Base-by-base conservation (phyloP, 2,797 vertebrate species). In the Microctenopoma lineatum region DNA sequence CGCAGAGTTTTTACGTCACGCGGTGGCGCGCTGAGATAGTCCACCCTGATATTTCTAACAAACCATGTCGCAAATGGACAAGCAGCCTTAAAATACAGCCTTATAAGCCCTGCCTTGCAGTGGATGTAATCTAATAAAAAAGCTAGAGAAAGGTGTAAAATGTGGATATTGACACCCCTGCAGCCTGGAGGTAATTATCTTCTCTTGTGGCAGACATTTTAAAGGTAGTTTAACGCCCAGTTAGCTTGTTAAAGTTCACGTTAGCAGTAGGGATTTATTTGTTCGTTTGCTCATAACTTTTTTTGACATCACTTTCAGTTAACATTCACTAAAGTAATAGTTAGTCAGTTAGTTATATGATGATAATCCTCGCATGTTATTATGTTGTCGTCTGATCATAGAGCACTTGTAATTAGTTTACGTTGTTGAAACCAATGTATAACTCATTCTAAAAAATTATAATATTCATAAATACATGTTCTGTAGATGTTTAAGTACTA, bases 111-210 rank as follows among this genome's bases (percentile, higher is more conserved):
- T 42, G 12, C 46, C 0, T 32, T 12, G 1, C 0, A 45, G 11
- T 8, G 3, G 0, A 36, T 71, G 54, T 7, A 21, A 11, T 48
- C 8, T 5, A 0, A 50, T 45, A 1, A 53, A 41, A 29, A 34
- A 11, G 8, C 10, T 39, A 1, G 29, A 29, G 0, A 4, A 12
- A 10, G 5, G 2, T 21, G 2, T 14, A 64, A 45, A 16, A 92
- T 92, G 91, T 92, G 91, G 91, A 87, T 90, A 32, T 60, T 92
- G 38, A 81, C 77, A 3, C 59, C 87, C 1, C 54, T 68, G 80
- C 77, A 78, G 60, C 5, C 74, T 26, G 83, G 56, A 89, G 91
- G 90, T 92, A 90, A 88, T 29, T 26, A 34, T 59, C 2, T 14
- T 16, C 4, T 47, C 0, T 34, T 1, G 26, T 5, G 13, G 1